phyloP scores from a whole-genome alignment of 1,140 invertebrate genomes.

The Acromyrmex heyeri region DNA sequence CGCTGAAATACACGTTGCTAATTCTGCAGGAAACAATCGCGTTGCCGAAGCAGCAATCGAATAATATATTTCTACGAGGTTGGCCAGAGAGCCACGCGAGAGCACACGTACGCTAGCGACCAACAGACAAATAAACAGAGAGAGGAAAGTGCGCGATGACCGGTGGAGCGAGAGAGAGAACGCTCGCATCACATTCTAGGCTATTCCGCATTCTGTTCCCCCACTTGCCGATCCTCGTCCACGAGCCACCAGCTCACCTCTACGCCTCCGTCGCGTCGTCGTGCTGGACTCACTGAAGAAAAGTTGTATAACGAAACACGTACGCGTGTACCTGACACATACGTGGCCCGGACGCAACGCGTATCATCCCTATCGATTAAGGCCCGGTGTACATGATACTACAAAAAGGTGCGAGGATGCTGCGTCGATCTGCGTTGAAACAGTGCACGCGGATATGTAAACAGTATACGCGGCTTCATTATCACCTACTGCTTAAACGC shows the following conservation, averaged over 20 bases:
- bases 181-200: constrained; percentile 87
- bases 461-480: background rate
- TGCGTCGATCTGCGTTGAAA: background rate
- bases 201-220: constrained; percentile 87
- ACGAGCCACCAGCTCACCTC: constrained; percentile 82
- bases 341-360: constrained; percentile 42
- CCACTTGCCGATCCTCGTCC: constrained; percentile 76
- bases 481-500: background rate
- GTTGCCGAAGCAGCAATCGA: background rate
- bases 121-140: constrained; percentile 43
- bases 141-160: constrained; percentile 55
- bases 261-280: constrained; percentile 75
- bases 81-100: constrained; percentile 46
- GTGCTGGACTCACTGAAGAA: constrained; percentile 77
- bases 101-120: constrained; percentile 23
- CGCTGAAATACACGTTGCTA: background rate
- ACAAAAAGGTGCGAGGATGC: background rate
- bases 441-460: background rate
- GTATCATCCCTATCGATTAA: background rate
- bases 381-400: too few species aligned
- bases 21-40: background rate
- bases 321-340: constrained; percentile 72
- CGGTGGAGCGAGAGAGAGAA: constrained; percentile 72
- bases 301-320: constrained; percentile 81
- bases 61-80: constrained; percentile 33